Evolutionary conservation across 2,113 vertebrate genomes (phyloP).

Genomic region (Crotalus horridus): DNA sequence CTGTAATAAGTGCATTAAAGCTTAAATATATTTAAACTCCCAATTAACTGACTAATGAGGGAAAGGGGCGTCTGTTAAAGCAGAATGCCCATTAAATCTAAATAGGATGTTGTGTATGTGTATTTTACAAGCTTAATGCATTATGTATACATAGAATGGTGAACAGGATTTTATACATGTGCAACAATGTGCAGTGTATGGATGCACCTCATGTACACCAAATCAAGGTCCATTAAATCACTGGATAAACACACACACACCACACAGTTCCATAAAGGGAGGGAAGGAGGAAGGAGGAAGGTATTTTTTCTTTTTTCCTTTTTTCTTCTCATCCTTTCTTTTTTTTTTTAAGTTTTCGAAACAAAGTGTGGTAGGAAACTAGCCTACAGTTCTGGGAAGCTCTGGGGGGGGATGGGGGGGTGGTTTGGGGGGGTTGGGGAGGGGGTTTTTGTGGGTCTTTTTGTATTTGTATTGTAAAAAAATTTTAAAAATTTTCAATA

Average conservation of each 20-base stretch:
- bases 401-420: too few relatives aligned
- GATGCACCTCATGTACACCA: background rate
- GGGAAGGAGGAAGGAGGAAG: too few relatives aligned
- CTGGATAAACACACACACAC: background rate
- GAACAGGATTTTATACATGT: background rate
- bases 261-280: background rate
- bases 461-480: too few relatives aligned
- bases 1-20: background rate
- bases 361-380: too few relatives aligned
- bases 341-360: too few relatives aligned
- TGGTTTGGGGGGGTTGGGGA: too few relatives aligned
- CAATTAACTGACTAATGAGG: background rate
- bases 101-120: background rate
- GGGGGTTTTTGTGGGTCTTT: too few relatives aligned
- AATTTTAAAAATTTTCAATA: too few relatives aligned
- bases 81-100: background rate
- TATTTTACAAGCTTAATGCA: background rate
- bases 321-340: too few relatives aligned
- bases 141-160: background rate
- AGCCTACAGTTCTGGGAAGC: too few relatives aligned
- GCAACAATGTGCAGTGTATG: background rate
- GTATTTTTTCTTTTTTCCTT: too few relatives aligned
- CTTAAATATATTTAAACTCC: background rate
- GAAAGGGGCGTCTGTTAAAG: background rate
- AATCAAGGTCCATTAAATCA: background rate